phyloP scores from a whole-genome alignment of 2,888 invertebrate genomes.

The Antheraea assamensis region DNA sequence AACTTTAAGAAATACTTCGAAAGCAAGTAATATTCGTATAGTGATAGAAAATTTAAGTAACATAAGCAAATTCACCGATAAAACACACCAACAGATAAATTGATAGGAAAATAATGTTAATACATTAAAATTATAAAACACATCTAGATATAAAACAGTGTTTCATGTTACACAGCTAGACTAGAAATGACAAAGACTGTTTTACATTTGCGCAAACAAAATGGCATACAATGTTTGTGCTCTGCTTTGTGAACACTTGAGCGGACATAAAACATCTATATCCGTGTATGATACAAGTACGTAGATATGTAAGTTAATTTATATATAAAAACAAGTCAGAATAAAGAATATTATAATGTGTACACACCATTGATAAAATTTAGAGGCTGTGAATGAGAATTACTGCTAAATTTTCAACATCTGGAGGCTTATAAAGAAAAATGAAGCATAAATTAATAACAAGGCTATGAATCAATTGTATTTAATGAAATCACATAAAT shows the following conservation, averaged over 20 bases:
- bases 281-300: not conserved
- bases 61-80: not conserved
- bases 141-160: not conserved
- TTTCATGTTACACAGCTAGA: not conserved
- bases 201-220: not conserved
- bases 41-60: not conserved
- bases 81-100: not conserved
- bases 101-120: not conserved
- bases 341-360: slow-evolving; percentile 4
- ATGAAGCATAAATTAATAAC: slow-evolving; percentile 29
- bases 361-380: not conserved
- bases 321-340: not conserved
- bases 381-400: not conserved
- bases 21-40: not conserved
- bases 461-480: too few relatives aligned
- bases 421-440: not conserved
- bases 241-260: slow-evolving; percentile 7
- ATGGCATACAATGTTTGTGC: slow-evolving; percentile 1
- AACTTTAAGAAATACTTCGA: not conserved
- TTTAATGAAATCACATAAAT: slow-evolving; percentile 31
- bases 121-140: not conserved
- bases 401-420: not conserved
- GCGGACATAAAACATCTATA: slow-evolving; percentile 2
- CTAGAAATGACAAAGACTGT: not conserved
- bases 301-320: not conserved